phyloP scores from a whole-genome alignment of 2,797 vertebrate species.

The Pogonophryne albipinna region DNA sequence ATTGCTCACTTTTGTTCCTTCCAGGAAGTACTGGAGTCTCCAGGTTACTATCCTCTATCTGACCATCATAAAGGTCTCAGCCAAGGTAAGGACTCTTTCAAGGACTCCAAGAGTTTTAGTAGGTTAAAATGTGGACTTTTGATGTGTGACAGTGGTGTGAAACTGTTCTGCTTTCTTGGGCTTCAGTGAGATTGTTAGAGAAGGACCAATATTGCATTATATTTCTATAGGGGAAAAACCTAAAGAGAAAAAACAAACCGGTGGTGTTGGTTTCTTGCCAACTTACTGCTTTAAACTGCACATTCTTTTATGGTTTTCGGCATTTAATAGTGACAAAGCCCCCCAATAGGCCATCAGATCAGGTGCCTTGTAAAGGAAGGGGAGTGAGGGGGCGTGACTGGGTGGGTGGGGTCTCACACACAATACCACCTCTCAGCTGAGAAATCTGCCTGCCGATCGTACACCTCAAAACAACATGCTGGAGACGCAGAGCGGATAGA shows the following conservation, averaged over 20 bases:
- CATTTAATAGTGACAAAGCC: conserved; percentile 9
- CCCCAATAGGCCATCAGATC: conserved; percentile 33
- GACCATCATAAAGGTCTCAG: conserved; percentile 44
- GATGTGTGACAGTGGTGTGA: background rate
- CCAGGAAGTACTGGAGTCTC: conserved; percentile 58
- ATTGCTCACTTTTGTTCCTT: conserved; percentile 34
- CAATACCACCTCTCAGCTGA: conserved; percentile 63
- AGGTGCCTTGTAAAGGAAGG: conserved; percentile 29
- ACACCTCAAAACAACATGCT: conserved; percentile 26
- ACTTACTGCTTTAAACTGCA: background rate
- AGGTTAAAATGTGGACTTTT: background rate
- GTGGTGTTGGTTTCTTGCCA: background rate
- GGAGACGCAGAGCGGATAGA: conserved; percentile 1
- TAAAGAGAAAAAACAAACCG: background rate
- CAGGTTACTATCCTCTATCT: conserved; percentile 24
- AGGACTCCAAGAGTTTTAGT: conserved; percentile 6
- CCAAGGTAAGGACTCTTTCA: conserved; percentile 59
- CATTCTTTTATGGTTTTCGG: background rate
- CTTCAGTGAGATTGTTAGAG: background rate
- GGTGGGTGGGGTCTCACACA: conserved; percentile 61
- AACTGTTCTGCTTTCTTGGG: background rate
- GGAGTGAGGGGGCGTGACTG: conserved; percentile 6
- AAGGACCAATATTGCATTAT: background rate
- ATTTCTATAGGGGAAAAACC: background rate
- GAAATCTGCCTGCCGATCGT: conserved; percentile 40